Percentiles rank a stretch among this genome's conserved stretches.
These are phyloP conservation scores for Spilosoma lubricipeda DNA, from an alignment of 2,888 invertebrate species.

Conservation along the genomic window DNA sequence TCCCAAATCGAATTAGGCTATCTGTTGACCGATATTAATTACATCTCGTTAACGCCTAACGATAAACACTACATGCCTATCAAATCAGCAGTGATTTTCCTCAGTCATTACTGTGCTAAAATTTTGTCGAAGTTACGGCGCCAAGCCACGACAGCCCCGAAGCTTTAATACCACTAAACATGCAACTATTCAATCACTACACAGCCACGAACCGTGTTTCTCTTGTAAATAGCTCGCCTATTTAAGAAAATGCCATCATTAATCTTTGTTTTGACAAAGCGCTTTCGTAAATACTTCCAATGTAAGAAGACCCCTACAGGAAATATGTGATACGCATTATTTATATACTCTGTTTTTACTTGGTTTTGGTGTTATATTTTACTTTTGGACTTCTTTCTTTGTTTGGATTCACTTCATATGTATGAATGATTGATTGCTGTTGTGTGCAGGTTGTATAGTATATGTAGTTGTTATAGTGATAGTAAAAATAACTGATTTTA, in stretches of 20 bases:
- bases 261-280: constrained; percentile 50
- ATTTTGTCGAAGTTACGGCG: constrained; percentile 73
- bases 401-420: not conserved
- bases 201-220: constrained; percentile 50
- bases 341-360: not conserved
- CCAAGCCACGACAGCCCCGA: constrained; percentile 62
- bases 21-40: constrained; percentile 42
- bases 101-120: constrained; percentile 70
- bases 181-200: constrained; percentile 79
- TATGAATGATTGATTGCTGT: not conserved
- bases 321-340: constrained; percentile 17
- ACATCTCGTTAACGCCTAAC: constrained; percentile 54
- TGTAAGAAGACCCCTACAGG: constrained; percentile 19
- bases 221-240: constrained; percentile 50
- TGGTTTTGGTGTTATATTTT: constrained; percentile 12
- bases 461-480: not conserved
- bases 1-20: constrained; percentile 35
- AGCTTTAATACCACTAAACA: constrained; percentile 71
- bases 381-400: constrained; percentile 4
- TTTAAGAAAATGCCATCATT: constrained; percentile 49
- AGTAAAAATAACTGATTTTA: not conserved
- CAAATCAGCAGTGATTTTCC: constrained; percentile 62
- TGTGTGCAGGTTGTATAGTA: not conserved
- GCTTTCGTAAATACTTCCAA: constrained; percentile 29
- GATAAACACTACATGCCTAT: constrained; percentile 64